Evolutionary conservation across 1,140 invertebrate genomes (phyloP).

Genomic region (Drosophila takahashii): DNA sequence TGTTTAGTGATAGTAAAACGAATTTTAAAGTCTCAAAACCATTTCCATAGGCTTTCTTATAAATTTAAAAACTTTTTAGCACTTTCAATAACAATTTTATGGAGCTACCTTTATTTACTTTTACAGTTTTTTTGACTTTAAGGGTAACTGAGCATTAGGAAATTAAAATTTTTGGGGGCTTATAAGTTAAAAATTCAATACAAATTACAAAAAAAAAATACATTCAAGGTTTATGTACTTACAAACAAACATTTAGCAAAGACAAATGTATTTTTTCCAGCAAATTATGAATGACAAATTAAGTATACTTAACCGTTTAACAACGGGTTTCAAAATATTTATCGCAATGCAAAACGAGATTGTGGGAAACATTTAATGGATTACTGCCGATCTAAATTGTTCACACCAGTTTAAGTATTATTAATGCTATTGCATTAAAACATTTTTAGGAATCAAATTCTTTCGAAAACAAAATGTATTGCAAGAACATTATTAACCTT

Average conservation of each 20-base stretch:
- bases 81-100: too few species aligned
- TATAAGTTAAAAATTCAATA: background rate
- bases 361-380: background rate
- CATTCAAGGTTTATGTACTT: background rate
- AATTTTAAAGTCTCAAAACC: too few species aligned
- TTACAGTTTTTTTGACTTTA: too few species aligned
- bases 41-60: too few species aligned
- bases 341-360: background rate
- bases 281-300: background rate
- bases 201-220: too few species aligned
- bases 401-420: conserved; percentile 1
- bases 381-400: conserved; percentile 7
- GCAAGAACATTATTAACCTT: conserved; percentile 30
- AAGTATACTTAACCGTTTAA: background rate
- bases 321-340: background rate
- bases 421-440: background rate
- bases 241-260: background rate
- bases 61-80: too few species aligned
- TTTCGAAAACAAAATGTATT: conserved; percentile 2
- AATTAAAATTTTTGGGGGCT: background rate
- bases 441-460: background rate
- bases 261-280: background rate
- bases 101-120: too few species aligned
- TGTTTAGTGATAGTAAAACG: too few species aligned
- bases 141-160: too few species aligned